Conservation (phyloP, 2,797 vertebrate genomes). For the Echiichthys vipera region DNA sequence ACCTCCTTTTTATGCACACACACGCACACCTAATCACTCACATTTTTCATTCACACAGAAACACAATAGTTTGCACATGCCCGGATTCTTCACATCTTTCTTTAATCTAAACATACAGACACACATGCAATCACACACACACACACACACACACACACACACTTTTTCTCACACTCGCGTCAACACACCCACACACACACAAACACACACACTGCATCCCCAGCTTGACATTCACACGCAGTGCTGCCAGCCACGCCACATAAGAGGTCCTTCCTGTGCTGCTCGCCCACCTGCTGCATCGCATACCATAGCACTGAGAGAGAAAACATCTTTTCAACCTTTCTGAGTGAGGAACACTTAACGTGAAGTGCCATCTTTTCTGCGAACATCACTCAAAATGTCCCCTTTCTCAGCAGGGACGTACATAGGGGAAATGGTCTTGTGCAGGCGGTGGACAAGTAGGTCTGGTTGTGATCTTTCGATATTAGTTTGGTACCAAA, state of each 20-base stretch:
- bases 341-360: slow-evolving; percentile 52
- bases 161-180: slow-evolving; percentile 5
- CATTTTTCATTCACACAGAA: slow-evolving; percentile 1
- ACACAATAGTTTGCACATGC: background rate
- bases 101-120: slow-evolving; percentile 4
- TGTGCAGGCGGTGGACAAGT: background rate
- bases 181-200: slow-evolving; percentile 23
- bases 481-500: background rate
- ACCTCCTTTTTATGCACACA: background rate
- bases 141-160: slow-evolving; percentile 10
- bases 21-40: background rate
- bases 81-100: slow-evolving; percentile 9
- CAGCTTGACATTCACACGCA: slow-evolving; percentile 63
- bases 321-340: slow-evolving; percentile 62
- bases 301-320: background rate
- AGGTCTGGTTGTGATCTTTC: slow-evolving; percentile 31
- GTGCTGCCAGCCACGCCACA: slow-evolving; percentile 36
- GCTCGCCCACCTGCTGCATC: slow-evolving; percentile 65
- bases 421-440: background rate
- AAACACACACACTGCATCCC: slow-evolving; percentile 25
- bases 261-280: slow-evolving; percentile 61
- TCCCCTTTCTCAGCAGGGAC: slow-evolving; percentile 3
- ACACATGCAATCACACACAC: background rate
- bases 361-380: slow-evolving; percentile 35
- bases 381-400: slow-evolving; percentile 37